phyloP scores from a whole-genome alignment of 2,888 invertebrate species.

The Orchesellides sinensis region DNA sequence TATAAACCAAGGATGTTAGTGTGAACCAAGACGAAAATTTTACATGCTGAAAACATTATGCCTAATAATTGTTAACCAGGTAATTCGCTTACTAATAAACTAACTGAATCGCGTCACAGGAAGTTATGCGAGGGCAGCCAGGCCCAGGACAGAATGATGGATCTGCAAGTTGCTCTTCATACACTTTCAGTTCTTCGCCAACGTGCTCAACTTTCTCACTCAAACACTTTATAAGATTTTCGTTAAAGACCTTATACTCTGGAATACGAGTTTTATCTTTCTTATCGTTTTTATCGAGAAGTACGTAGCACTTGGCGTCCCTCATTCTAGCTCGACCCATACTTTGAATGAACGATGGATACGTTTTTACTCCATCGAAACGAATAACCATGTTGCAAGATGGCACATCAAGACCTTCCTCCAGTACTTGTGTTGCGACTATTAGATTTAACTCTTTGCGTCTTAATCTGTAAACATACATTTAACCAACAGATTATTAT shows the following conservation, averaged over 20 bases:
- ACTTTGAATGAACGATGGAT: constrained; percentile 91
- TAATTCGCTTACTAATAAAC: too few relatives aligned
- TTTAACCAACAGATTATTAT: too few relatives aligned
- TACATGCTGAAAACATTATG: too few relatives aligned
- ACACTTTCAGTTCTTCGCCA: background rate
- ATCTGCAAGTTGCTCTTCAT: background rate
- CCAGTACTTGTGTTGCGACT: constrained; percentile 88
- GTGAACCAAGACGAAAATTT: too few relatives aligned
- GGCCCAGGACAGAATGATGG: background rate
- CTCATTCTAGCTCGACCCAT: constrained; percentile 86
- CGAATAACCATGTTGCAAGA: constrained; percentile 88
- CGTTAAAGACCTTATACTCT: background rate
- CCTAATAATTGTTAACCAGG: too few relatives aligned
- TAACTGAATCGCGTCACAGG: too few relatives aligned
- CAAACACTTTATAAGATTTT: background rate
- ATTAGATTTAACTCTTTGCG: constrained; percentile 82
- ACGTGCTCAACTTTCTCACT: background rate
- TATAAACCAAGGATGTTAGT: too few relatives aligned
- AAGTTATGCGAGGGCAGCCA: too few relatives aligned
- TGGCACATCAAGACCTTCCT: constrained; percentile 93
- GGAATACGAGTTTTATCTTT: background rate
- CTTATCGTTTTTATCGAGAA: constrained; percentile 75
- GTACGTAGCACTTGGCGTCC: constrained; percentile 77
- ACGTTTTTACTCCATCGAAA: constrained; percentile 84
- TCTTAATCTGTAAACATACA: constrained; percentile 79